Conservation (phyloP, 2,113 vertebrate genomes). For the Leucopternis melanops region DNA sequence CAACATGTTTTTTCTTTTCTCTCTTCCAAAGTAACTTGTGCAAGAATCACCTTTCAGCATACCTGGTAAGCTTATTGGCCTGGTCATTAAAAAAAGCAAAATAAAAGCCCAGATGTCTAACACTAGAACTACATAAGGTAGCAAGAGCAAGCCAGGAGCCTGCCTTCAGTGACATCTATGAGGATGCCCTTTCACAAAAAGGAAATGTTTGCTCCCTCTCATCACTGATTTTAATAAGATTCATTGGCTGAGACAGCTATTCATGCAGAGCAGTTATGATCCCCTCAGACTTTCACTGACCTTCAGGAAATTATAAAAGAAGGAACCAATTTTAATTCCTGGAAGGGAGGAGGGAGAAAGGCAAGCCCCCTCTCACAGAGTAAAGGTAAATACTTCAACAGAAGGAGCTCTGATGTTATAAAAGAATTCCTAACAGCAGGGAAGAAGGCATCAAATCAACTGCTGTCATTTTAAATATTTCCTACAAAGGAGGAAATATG, state of each 20-base stretch:
- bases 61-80: background rate
- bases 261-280: conserved; percentile 14
- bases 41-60: background rate
- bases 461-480: conserved; percentile 43
- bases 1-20: background rate
- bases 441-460: conserved; percentile 24
- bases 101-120: background rate
- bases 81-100: background rate
- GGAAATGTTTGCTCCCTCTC: background rate
- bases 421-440: conserved; percentile 17
- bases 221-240: conserved; percentile 20
- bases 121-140: background rate
- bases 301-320: conserved; percentile 33
- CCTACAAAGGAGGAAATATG: background rate
- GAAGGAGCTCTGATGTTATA: background rate
- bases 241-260: conserved; percentile 25
- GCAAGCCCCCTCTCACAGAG: background rate
- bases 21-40: background rate
- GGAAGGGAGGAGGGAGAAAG: conserved; percentile 4
- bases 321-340: background rate
- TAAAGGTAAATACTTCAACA: conserved; percentile 24
- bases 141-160: background rate
- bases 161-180: background rate
- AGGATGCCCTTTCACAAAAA: conserved; percentile 13
- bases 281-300: conserved; percentile 23